phyloP scores from a whole-genome alignment of 2,888 invertebrate genomes.

The Ochropleura plecta region DNA sequence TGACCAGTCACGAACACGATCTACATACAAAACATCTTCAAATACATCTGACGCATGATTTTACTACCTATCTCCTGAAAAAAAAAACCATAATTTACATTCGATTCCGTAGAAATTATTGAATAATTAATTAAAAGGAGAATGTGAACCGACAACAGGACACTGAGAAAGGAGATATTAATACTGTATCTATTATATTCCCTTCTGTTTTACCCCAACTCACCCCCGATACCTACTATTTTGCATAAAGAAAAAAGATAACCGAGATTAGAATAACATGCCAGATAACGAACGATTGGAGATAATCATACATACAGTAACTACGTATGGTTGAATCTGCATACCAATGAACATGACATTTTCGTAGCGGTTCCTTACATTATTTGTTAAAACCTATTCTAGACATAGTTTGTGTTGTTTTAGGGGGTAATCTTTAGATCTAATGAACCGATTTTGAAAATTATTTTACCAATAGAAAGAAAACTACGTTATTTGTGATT shows the following conservation, averaged over 20 bases:
- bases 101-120: constrained; percentile 36
- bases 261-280: constrained; percentile 62
- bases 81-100: constrained; percentile 26
- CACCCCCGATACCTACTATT: constrained; percentile 57
- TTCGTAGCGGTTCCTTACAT: constrained; percentile 13
- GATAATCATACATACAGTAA: constrained; percentile 43
- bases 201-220: constrained; percentile 42
- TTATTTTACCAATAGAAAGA: no score
- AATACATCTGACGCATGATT: constrained; percentile 6
- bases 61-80: neutral
- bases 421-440: no score
- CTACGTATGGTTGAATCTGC: constrained; percentile 22
- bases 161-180: constrained; percentile 39
- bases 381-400: neutral
- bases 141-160: constrained; percentile 28
- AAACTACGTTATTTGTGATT: no score
- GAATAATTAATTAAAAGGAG: constrained; percentile 53
- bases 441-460: no score
- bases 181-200: constrained; percentile 53
- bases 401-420: no score
- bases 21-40: neutral
- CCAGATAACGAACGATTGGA: constrained; percentile 43
- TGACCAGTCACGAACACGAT: neutral
- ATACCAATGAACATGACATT: neutral
- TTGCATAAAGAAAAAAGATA: constrained; percentile 64